Evolutionary conservation across 2,797 vertebrate species (phyloP).

Genomic region (Acanthurus tractus): DNA sequence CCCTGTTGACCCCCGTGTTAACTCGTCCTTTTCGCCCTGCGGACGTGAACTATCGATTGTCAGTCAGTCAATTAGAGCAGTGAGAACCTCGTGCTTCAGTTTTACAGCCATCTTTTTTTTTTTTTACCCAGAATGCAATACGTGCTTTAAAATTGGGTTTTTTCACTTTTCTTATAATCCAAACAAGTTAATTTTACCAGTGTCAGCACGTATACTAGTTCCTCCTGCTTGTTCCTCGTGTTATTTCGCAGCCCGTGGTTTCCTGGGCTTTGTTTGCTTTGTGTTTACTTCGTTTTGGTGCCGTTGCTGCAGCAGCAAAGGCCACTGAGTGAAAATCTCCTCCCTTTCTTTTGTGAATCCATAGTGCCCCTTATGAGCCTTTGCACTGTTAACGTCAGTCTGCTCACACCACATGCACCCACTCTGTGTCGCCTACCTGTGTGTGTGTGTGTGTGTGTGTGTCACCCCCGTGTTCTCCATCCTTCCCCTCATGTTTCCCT

Average conservation of each 20-base stretch:
- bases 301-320: slow-evolving; percentile 9
- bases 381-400: slow-evolving; percentile 47
- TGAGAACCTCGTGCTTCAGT: slow-evolving; percentile 26
- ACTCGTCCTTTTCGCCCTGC: slow-evolving; percentile 44
- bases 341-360: slow-evolving; percentile 57
- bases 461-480: background rate
- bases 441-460: slow-evolving; percentile 3
- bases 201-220: background rate
- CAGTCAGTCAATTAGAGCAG: slow-evolving; percentile 52
- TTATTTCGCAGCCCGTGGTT: slow-evolving; percentile 1
- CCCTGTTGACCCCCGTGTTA: slow-evolving; percentile 49
- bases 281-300: background rate
- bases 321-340: slow-evolving; percentile 54
- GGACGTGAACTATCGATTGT: slow-evolving; percentile 66
- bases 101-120: slow-evolving; percentile 16
- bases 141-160: slow-evolving; percentile 14
- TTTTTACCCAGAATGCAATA: slow-evolving; percentile 22
- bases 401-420: slow-evolving; percentile 17
- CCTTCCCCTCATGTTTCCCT: slow-evolving; percentile 53
- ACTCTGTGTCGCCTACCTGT: slow-evolving; percentile 23
- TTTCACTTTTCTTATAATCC: background rate
- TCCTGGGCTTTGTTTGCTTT: slow-evolving; percentile 10
- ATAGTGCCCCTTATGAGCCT: slow-evolving; percentile 70
- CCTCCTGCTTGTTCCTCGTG: background rate
- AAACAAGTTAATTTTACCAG: background rate